Evolutionary conservation across 2,797 vertebrate species (phyloP).

Genomic region (Galago senegalensis): DNA sequence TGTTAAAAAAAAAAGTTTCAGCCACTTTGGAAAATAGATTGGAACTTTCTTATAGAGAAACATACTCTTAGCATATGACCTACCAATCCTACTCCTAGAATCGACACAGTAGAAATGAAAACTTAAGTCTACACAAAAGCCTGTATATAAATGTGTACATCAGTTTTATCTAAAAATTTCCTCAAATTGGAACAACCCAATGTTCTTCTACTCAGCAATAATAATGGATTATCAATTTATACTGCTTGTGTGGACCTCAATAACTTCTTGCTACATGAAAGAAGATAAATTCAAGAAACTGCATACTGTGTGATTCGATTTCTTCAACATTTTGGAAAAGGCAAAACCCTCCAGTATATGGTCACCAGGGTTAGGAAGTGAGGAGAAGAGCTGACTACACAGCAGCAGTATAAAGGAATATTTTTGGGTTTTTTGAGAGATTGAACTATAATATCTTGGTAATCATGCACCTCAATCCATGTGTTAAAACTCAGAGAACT

Average conservation of each 20-base stretch:
- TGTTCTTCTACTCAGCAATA: neutral
- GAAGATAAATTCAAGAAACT: neutral
- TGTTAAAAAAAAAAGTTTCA: too few species aligned
- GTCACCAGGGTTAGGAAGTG: neutral
- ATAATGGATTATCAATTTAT: neutral
- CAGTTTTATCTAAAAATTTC: neutral
- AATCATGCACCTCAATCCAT: neutral
- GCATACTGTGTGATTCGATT: neutral
- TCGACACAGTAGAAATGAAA: slow-evolving; percentile 35
- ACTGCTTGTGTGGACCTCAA: neutral
- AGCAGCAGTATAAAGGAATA: neutral
- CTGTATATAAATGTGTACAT: neutral
- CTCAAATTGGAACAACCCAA: neutral
- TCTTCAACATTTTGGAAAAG: slow-evolving; percentile 2
- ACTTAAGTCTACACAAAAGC: slow-evolving; percentile 16
- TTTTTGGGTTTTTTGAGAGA: neutral
- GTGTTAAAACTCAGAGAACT: slow-evolving; percentile 32
- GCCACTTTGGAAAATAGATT: too few species aligned
- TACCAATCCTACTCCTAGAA: neutral
- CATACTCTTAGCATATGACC: neutral
- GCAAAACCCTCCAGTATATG: neutral
- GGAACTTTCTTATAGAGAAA: slow-evolving; percentile 1
- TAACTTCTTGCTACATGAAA: neutral
- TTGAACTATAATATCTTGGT: neutral
- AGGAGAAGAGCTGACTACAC: neutral